Evolutionary conservation across 2,888 invertebrate species (phyloP).

Genomic region (Gisinianus flammeolus): DNA sequence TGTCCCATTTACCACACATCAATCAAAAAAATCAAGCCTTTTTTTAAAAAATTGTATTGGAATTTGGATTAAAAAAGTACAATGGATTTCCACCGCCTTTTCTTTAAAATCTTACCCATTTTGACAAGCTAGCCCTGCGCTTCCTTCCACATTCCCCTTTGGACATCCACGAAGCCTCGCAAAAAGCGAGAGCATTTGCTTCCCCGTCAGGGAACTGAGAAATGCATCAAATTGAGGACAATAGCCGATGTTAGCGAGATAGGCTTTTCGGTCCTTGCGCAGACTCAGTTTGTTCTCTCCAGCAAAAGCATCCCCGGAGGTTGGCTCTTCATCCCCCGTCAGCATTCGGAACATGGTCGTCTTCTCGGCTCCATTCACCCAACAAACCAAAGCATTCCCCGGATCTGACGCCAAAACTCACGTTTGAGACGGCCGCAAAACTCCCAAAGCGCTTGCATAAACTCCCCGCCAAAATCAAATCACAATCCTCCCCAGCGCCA

Average conservation of each 20-base stretch:
- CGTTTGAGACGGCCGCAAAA: conserved; percentile 68
- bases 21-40: not conserved
- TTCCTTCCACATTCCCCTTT: conserved; percentile 29
- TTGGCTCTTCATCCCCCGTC: conserved; percentile 64
- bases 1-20: too few species aligned
- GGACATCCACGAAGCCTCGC: conserved; percentile 76
- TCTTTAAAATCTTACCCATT: too few species aligned
- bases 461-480: too few species aligned
- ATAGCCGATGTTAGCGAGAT: conserved; percentile 77
- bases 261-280: conserved; percentile 45
- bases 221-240: conserved; percentile 84
- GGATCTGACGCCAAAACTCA: conserved; percentile 71
- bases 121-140: conserved; percentile 51
- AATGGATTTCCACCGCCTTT: conserved; percentile 37
- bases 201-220: conserved; percentile 76
- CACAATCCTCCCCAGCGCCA: too few species aligned
- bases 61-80: too few species aligned
- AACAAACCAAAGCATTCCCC: conserved; percentile 64
- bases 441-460: conserved; percentile 57
- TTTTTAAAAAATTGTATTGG: too few species aligned
- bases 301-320: conserved; percentile 62
- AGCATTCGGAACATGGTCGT: conserved; percentile 67
- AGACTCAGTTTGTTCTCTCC: conserved; percentile 59
- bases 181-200: conserved; percentile 74
- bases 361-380: conserved; percentile 67